These are phyloP conservation scores for Solen grandis DNA, from an alignment of 1,140 invertebrate genomes.

Conservation along the genomic window DNA sequence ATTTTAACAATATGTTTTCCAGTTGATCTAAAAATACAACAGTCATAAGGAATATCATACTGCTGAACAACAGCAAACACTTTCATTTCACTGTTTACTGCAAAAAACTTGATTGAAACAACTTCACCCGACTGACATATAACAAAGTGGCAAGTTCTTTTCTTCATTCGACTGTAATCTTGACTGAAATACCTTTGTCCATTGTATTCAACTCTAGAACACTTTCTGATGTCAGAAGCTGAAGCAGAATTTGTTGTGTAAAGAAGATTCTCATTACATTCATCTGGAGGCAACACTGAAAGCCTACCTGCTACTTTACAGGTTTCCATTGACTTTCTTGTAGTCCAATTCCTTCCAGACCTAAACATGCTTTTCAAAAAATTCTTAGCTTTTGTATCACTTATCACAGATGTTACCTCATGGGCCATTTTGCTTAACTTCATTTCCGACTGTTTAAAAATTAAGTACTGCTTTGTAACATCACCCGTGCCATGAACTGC, in stretches of 20 bases:
- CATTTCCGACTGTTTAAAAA: neutral
- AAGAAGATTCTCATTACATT: neutral
- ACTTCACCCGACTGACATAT: neutral
- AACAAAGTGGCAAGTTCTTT: neutral
- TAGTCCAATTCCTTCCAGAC: neutral
- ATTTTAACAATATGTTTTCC: neutral
- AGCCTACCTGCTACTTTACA: neutral
- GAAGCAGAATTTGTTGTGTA: neutral
- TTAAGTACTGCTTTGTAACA: slow-evolving; percentile 1
- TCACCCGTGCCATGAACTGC: slow-evolving; percentile 11
- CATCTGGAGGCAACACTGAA: neutral
- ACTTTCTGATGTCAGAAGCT: neutral
- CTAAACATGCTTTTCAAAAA: neutral
- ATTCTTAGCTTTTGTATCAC: neutral
- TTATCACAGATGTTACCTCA: neutral
- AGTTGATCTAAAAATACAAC: neutral
- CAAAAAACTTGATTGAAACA: neutral
- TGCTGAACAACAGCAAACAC: neutral
- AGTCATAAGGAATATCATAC: neutral
- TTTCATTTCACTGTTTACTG: neutral
- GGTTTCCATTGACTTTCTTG: neutral
- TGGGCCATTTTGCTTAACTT: neutral
- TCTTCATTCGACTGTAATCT: neutral
- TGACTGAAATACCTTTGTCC: neutral
- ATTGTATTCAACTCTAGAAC: neutral